Evolutionary conservation across 1,140 invertebrate species (phyloP).

Genomic region (Argopecten irradians): DNA sequence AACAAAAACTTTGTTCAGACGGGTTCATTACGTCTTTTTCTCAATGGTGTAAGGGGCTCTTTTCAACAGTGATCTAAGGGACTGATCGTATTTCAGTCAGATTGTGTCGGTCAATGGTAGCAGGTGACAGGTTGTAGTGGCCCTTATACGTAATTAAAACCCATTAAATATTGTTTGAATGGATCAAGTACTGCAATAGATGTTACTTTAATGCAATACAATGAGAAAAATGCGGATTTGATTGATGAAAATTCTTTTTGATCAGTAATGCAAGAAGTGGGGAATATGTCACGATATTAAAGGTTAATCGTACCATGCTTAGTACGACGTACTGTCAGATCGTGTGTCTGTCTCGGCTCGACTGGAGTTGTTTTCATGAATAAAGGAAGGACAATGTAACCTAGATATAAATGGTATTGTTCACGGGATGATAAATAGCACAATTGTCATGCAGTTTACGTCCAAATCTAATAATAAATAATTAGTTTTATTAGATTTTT

Average conservation of each 20-base stretch:
- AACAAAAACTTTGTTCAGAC: background rate
- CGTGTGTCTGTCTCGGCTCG: background rate
- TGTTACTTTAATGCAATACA: background rate
- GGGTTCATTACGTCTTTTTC: constrained; percentile 7
- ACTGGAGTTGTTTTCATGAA: background rate
- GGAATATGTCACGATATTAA: background rate
- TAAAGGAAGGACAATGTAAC: background rate
- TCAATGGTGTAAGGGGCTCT: constrained; percentile 14
- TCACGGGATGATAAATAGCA: background rate
- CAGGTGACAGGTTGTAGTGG: background rate
- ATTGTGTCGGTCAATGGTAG: background rate
- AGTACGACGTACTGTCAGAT: background rate
- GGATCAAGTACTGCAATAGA: background rate
- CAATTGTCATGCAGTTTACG: background rate
- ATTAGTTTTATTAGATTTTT: background rate
- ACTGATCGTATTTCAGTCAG: background rate
- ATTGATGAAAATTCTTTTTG: background rate
- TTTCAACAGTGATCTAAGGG: background rate
- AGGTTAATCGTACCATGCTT: background rate
- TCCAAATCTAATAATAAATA: background rate
- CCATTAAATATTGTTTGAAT: background rate
- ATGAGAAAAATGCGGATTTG: background rate
- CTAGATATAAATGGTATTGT: background rate
- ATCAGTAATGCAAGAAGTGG: constrained; percentile 5
- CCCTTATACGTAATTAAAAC: background rate